Evolutionary conservation across 2,888 invertebrate species (phyloP).

Genomic region (Rapana venosa): DNA sequence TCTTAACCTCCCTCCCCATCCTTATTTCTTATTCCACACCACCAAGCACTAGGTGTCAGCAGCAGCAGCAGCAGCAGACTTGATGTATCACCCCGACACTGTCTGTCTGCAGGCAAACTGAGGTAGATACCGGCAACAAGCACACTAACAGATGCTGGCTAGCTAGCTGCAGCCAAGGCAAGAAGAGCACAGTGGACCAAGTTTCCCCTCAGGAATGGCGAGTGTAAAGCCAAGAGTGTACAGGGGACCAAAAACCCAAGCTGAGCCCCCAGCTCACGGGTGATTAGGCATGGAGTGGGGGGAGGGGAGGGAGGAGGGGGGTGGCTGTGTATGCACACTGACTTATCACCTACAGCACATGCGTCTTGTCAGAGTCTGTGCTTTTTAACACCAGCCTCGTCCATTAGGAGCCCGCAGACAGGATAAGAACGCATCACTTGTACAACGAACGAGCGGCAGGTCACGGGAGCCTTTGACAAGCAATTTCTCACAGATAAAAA

Average conservation of each 20-base stretch:
- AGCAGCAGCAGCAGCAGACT: too few species aligned
- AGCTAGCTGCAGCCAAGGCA: too few species aligned
- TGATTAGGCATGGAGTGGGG: conserved; percentile 2
- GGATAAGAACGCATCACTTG: conserved; percentile 38
- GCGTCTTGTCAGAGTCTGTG: conserved; percentile 32
- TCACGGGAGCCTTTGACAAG: conserved; percentile 41
- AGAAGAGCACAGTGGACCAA: neutral
- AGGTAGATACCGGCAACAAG: too few species aligned
- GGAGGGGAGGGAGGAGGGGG: too few species aligned
- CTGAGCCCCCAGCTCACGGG: conserved; percentile 20
- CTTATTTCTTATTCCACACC: too few species aligned
- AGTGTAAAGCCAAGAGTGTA: neutral
- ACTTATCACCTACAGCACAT: conserved; percentile 31
- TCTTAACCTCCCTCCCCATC: too few species aligned
- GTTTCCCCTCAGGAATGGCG: neutral
- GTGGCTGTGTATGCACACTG: conserved; percentile 25
- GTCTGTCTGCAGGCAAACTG: too few species aligned
- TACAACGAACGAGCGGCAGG: conserved; percentile 39
- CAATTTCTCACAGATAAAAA: conserved; percentile 46
- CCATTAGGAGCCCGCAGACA: conserved; percentile 31
- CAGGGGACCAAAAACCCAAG: neutral
- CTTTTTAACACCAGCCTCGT: conserved; percentile 27
- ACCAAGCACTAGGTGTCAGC: too few species aligned
- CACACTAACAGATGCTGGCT: too few species aligned
- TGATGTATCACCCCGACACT: too few species aligned